Percentiles rank a stretch among this genome's conserved stretches.
Evolutionary conservation across 2,888 invertebrate species (phyloP).

Genomic region (Drosophila leonis): DNA sequence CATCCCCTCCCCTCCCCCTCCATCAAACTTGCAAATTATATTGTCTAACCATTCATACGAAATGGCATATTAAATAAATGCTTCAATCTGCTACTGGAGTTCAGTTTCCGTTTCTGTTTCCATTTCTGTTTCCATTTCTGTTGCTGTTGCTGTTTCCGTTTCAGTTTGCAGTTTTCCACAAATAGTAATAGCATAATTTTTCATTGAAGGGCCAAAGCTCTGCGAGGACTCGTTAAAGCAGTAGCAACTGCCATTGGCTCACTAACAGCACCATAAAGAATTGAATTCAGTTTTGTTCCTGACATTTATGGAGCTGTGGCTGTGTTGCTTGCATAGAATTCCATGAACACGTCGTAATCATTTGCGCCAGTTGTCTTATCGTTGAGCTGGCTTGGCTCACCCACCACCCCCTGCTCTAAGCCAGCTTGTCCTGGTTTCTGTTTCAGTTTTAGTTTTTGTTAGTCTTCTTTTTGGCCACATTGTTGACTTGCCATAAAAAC

Average conservation of each 20-base stretch:
- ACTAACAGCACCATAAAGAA: conserved; percentile 65
- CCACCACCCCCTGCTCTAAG: neutral
- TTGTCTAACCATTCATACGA: conserved; percentile 14
- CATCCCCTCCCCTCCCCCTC: conserved; percentile 6
- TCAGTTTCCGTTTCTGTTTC: conserved; percentile 3
- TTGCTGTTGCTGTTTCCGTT: conserved; percentile 2
- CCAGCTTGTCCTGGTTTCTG: conserved; percentile 5
- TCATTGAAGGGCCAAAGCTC: conserved; percentile 53
- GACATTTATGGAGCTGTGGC: conserved; percentile 70
- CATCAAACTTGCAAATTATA: conserved; percentile 38
- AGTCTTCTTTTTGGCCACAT: conserved; percentile 55
- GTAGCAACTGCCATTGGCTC: conserved; percentile 46
- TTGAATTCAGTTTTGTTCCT: conserved; percentile 68
- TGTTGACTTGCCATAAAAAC: conserved; percentile 76
- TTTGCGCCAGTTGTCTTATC: conserved; percentile 76
- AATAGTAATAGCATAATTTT: conserved; percentile 64
- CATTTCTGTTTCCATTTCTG: neutral
- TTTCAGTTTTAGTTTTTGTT: conserved; percentile 17
- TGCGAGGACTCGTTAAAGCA: conserved; percentile 20
- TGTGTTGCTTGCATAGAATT: conserved; percentile 32
- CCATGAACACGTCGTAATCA: conserved; percentile 74
- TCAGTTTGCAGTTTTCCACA: conserved; percentile 14
- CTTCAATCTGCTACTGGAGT: conserved; percentile 5
- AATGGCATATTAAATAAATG: conserved; percentile 19
- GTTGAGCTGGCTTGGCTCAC: conserved; percentile 51